These are phyloP conservation scores for Bos indicus DNA, from an alignment of 2,113 vertebrate genomes.

Conservation along the genomic window DNA sequence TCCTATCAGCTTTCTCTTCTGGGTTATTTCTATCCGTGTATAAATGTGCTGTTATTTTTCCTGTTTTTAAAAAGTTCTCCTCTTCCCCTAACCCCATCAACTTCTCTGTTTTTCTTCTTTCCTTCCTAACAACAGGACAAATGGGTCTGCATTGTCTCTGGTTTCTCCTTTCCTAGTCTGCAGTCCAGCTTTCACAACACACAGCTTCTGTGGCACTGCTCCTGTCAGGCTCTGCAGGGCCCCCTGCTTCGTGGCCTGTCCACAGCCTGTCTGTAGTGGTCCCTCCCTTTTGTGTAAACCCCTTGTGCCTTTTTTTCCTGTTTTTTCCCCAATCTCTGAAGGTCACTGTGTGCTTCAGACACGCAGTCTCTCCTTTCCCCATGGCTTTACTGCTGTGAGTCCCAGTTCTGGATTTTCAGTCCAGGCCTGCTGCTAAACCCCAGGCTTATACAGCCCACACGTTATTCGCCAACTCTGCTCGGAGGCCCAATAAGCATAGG, in stretches of 20 bases:
- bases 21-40: not conserved
- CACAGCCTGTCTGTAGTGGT: too few relatives aligned
- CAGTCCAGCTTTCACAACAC: rapidly evolving
- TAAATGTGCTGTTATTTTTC: rapidly evolving
- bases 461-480: rapidly evolving
- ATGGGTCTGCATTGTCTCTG: not conserved
- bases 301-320: not conserved
- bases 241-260: rapidly evolving
- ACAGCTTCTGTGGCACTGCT: too few relatives aligned
- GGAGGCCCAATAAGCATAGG: rapidly evolving
- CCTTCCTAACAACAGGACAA: too few relatives aligned
- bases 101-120: not conserved
- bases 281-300: not conserved
- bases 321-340: not conserved
- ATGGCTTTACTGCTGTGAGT: not conserved
- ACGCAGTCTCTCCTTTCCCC: not conserved
- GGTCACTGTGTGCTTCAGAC: not conserved
- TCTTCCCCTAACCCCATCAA: not conserved
- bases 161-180: not conserved
- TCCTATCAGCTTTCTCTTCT: not conserved
- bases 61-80: not conserved
- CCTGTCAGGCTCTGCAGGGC: not conserved
- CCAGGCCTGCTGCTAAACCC: not conserved
- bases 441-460: not conserved
- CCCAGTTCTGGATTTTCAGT: not conserved